Conservation (phyloP, 2,888 invertebrate species). For the Hydraecia micacea region DNA sequence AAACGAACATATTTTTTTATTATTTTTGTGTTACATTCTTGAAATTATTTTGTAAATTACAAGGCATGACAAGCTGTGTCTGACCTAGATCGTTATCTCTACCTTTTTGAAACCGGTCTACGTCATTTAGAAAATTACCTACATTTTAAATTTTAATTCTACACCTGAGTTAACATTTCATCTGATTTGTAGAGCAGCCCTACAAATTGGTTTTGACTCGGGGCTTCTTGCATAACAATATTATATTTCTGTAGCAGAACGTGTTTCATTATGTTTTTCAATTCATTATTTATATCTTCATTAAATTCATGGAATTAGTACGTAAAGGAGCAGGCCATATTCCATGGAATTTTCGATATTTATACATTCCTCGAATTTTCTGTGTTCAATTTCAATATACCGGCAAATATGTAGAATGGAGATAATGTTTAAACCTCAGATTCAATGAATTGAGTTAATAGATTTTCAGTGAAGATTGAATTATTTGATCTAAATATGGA, state of each 20-base stretch:
- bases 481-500: conserved; percentile 4
- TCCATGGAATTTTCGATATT: neutral
- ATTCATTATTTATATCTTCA: conserved; percentile 8
- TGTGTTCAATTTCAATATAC: conserved; percentile 12
- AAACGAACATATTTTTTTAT: too few relatives aligned
- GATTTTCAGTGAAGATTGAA: conserved; percentile 1
- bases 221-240: neutral
- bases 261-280: conserved; percentile 4
- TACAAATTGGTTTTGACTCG: conserved; percentile 25
- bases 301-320: neutral
- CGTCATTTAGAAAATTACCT: conserved; percentile 6
- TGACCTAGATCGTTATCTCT: conserved; percentile 7
- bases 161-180: conserved; percentile 36
- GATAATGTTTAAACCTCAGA: neutral
- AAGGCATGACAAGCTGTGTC: neutral
- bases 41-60: neutral
- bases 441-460: conserved; percentile 14
- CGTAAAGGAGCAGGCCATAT: neutral
- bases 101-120: neutral
- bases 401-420: neutral
- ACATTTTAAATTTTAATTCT: conserved; percentile 30
- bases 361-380: conserved; percentile 1
- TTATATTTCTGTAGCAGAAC: neutral
- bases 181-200: conserved; percentile 29
- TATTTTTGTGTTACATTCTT: neutral